A percentile compares a stretch with the other conserved stretches of the same genome.
Evolutionary conservation across 2,113 vertebrate genomes (phyloP).

Genomic region (Prunella fulvescens): DNA sequence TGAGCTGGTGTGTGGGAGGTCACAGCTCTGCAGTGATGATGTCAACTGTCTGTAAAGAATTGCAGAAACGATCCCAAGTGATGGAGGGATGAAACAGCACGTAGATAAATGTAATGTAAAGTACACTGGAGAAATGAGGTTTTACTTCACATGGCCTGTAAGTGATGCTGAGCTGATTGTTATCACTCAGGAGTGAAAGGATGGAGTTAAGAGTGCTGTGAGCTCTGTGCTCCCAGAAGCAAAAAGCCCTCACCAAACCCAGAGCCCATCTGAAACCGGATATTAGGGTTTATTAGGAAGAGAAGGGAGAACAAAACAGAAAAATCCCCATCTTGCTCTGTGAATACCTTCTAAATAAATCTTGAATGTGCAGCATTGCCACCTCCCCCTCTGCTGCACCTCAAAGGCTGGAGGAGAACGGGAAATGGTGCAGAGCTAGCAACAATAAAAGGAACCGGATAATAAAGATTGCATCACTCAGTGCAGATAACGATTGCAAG

Average conservation of each 20-base stretch:
- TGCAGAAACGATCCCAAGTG: neutral
- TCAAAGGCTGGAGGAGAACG: constrained; percentile 6
- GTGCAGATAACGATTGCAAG: constrained; percentile 18
- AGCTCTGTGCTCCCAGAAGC: neutral
- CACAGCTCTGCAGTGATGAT: neutral
- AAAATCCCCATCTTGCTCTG: neutral
- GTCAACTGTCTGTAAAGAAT: neutral
- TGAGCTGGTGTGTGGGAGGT: neutral
- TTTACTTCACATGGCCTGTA: neutral
- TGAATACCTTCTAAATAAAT: constrained; percentile 19
- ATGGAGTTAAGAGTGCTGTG: neutral
- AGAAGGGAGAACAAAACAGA: neutral
- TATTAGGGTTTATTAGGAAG: neutral
- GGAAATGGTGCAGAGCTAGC: neutral
- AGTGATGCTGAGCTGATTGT: neutral
- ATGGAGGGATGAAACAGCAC: neutral
- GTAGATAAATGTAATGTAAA: neutral
- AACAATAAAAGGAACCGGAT: neutral
- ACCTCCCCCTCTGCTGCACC: neutral
- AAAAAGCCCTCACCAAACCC: neutral
- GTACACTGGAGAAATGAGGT: neutral
- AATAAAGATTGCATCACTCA: constrained; percentile 7
- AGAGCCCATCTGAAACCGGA: neutral
- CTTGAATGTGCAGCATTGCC: neutral
- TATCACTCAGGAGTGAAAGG: neutral